Evolutionary conservation across 2,113 vertebrate genomes (phyloP), one percentile per base, ranked within the genome.

Genomic region (Nothobranchius kuhntae): DNA sequence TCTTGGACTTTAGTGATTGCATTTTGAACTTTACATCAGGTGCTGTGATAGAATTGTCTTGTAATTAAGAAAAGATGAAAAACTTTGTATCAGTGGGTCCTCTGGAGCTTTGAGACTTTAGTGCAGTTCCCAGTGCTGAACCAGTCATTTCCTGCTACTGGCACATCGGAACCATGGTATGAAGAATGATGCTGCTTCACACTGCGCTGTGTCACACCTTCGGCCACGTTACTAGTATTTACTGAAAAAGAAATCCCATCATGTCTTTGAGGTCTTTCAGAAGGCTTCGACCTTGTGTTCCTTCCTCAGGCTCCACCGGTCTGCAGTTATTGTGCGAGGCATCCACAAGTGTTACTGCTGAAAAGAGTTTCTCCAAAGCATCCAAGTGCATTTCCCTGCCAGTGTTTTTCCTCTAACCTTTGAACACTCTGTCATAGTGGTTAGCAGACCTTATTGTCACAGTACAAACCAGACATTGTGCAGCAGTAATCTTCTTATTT

Each of bases 41-140:
- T 14, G 26, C 55, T 57, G 26, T 59, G 40, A 6, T 36, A 42
- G 24, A 58, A 24, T 53, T 26, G 40, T 62, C 38, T 48, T 69
- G 65, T 65, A 75, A 82, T 84, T 78, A 70, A 61, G 48, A 53
- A 68, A 73, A 65, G 11, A 15, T 60, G 52, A 26, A 47, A 76
- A 72, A 64, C 54, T 81, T 70, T 76, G 77, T 78, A 63, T 79
- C 72, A 70, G 72, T 84, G 58, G 77, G 75, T 84, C 84, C 75
- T 73, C 86, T 89, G 61, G 70, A 86, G 87, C 84, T 47, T 66
- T 52, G 15, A 61, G 14, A 65, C 26, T 48, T 53, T 62, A 82
- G 59, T 86, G 75, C 80, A 85, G 53, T 26, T 64, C 15, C 63
- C 51, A 61, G 85, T 61, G 51, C 71, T 82, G 73, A 83, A 84